Base-by-base conservation (phyloP, 2,888 invertebrate species). In the Epistrophe grossulariae region DNA sequence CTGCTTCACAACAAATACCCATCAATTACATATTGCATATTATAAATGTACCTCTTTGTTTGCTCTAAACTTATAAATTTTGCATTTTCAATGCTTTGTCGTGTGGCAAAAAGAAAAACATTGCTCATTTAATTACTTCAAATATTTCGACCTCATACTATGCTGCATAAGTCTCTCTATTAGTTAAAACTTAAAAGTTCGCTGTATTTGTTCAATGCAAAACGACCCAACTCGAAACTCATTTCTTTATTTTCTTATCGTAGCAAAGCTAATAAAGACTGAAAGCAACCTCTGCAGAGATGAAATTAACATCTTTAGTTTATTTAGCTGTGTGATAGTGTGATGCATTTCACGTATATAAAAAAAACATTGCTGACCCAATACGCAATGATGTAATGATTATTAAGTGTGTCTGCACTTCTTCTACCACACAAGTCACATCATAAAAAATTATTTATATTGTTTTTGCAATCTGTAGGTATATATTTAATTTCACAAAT, bases 331-430 rank as follows among this genome's bases (percentile, higher is more conserved):
- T 13, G 52, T 1, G 1, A 31, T 19, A n/a, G 15, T 17, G 11
- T 62, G 43, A 17, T 57, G 55, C 43, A 82, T 62, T 68, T 15
- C 13, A 73, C 17, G 24, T 62, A 31, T 31, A 31, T 24, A 19
- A 59, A 45, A n/a, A 8, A 68, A 55, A 57, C 70, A 74, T 84
- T 68, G 48, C 74, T 79, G 73, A 74, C 74, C 68, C 79, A 74
- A 74, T 71, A 74, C 57, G 55, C 79, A 78, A 60, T 79, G 70
- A 79, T 48, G 79, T 71, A 84, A 84, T 50, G 43, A 59, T 57
- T 79, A 43, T 59, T 71, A 24, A 57, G 52, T 60, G n/a, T 50
- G 43, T 71, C n/a, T 43, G 17, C 11, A 17, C 11, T 11, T n/a
- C n/a, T n/a, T n/a, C n/a, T n/a, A n/a, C n/a, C n/a, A 11, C 11